These are phyloP conservation scores for Trinorchestia longiramus DNA, from an alignment of 1,140 invertebrate genomes.

Conservation along the genomic window DNA sequence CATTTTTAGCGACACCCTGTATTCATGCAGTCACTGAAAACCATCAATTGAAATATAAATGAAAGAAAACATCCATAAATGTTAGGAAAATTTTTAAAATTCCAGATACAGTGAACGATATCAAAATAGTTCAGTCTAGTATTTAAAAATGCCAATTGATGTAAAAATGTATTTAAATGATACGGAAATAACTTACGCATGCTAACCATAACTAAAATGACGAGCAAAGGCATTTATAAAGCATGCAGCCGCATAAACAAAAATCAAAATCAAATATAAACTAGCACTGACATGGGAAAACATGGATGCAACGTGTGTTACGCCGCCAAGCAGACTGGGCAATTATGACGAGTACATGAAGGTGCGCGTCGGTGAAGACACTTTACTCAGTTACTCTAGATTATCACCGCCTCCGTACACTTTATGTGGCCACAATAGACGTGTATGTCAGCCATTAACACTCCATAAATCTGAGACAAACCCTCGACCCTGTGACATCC, in stretches of 20 bases:
- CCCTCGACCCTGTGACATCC: background rate
- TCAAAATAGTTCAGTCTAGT: too few species aligned
- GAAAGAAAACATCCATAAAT: background rate
- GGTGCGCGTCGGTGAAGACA: background rate
- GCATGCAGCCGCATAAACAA: background rate
- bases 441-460: conserved; percentile 50
- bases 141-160: too few species aligned
- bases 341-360: background rate
- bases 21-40: background rate
- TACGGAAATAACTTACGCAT: background rate
- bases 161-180: background rate
- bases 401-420: conserved; percentile 48
- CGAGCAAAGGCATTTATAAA: background rate
- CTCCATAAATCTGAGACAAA: conserved; percentile 38
- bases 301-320: background rate
- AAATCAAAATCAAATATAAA: background rate
- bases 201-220: background rate
- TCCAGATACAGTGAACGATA: too few species aligned
- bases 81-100: background rate
- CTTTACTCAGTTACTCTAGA: conserved; percentile 33
- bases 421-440: conserved; percentile 54
- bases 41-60: background rate
- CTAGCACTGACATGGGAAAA: background rate
- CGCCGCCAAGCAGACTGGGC: background rate
- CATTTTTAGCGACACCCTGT: too few species aligned